These are phyloP conservation scores for Buteo buteo DNA, from an alignment of 2,113 vertebrate genomes.

Conservation along the genomic window DNA sequence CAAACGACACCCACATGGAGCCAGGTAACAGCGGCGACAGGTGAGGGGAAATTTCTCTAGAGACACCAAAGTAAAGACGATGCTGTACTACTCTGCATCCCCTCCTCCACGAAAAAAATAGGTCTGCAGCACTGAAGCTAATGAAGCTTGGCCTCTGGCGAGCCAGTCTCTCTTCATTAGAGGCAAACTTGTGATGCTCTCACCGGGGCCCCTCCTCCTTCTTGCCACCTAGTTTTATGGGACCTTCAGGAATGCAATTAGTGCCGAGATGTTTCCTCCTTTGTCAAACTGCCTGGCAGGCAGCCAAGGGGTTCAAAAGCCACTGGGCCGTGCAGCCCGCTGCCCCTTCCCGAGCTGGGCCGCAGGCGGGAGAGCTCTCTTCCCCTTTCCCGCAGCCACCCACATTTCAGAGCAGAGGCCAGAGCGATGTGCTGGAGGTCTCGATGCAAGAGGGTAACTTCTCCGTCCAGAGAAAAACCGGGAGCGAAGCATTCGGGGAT, in stretches of 20 bases:
- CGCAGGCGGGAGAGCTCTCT: background rate
- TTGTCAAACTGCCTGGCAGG: constrained; percentile 30
- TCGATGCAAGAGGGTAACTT: background rate
- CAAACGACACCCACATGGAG: background rate
- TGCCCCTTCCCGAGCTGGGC: background rate
- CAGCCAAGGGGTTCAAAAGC: constrained; percentile 23
- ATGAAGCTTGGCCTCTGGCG: background rate
- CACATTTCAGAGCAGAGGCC: background rate
- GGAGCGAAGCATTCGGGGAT: background rate
- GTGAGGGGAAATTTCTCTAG: background rate
- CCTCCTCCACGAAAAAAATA: background rate
- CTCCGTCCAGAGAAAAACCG: background rate
- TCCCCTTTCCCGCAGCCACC: background rate
- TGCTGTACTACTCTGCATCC: background rate
- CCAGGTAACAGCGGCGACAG: background rate
- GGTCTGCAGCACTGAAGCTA: background rate
- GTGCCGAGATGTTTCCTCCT: background rate
- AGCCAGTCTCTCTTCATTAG: constrained; percentile 21
- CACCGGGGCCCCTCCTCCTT: background rate
- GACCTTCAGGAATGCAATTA: constrained; percentile 59
- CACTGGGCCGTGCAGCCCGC: background rate
- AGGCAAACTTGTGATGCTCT: background rate
- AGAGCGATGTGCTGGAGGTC: accelerated
- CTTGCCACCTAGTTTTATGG: constrained; percentile 28
- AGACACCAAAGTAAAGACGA: background rate